phyloP scores from a whole-genome alignment of 2,888 invertebrate genomes.

The Diploptera punctata region DNA sequence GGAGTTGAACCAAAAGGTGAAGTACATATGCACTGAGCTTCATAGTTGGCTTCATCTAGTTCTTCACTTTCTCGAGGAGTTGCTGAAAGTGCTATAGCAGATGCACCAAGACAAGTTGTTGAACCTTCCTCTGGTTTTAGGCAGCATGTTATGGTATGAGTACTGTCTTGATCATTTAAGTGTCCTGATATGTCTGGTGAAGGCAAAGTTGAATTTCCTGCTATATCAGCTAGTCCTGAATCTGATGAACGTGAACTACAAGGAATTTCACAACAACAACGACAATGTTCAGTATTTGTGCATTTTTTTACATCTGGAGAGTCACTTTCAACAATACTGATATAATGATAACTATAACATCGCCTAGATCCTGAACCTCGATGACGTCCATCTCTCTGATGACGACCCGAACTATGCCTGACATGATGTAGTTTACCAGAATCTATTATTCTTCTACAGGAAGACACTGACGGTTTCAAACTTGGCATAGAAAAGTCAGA shows the following conservation, averaged over 20 bases:
- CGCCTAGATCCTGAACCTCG: neutral
- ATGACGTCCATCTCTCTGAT: neutral
- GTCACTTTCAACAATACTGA: slow-evolving; percentile 15
- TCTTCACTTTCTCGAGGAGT: slow-evolving; percentile 33
- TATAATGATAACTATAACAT: slow-evolving; percentile 24
- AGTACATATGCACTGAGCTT: slow-evolving; percentile 73
- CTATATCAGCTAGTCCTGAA: slow-evolving; percentile 82
- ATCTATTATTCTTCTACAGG: neutral
- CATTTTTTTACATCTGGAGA: neutral
- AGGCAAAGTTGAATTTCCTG: slow-evolving; percentile 62
- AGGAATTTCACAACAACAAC: slow-evolving; percentile 34
- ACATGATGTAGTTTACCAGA: too few species aligned
- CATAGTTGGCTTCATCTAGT: slow-evolving; percentile 61
- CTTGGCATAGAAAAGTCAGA: neutral
- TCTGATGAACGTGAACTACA: slow-evolving; percentile 62
- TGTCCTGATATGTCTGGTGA: slow-evolving; percentile 60
- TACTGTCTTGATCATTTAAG: slow-evolving; percentile 62
- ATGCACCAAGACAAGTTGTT: slow-evolving; percentile 34
- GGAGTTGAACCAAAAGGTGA: slow-evolving; percentile 78
- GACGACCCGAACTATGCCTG: neutral
- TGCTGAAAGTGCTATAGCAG: slow-evolving; percentile 16
- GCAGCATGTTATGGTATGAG: slow-evolving; percentile 1
- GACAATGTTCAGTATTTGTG: slow-evolving; percentile 26
- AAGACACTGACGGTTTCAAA: neutral
- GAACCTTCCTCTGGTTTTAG: slow-evolving; percentile 3